phyloP scores from a whole-genome alignment of 2,113 vertebrate species.

The Dunckerocampus dactyliophorus region DNA sequence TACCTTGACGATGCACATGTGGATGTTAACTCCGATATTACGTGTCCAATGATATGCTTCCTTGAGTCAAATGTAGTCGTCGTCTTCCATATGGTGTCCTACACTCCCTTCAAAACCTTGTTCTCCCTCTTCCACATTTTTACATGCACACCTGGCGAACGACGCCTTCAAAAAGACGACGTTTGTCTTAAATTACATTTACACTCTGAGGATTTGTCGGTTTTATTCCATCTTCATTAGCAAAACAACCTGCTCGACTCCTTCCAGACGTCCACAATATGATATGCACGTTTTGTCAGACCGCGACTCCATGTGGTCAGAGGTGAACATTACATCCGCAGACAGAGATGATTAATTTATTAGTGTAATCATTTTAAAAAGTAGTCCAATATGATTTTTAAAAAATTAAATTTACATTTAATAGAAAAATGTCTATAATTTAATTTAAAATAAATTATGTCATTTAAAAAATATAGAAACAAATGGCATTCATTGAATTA shows the following conservation, averaged over 20 bases:
- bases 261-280: not conserved
- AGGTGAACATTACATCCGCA: not conserved
- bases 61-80: not conserved
- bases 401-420: too few relatives aligned
- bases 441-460: too few relatives aligned
- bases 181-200: not conserved
- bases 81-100: constrained; percentile 5
- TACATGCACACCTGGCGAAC: not conserved
- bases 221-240: not conserved
- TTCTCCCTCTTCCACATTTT: not conserved
- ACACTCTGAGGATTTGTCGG: too few relatives aligned
- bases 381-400: too few relatives aligned
- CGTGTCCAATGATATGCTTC: not conserved
- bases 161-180: not conserved
- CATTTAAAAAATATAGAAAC: too few relatives aligned
- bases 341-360: too few relatives aligned
- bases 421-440: too few relatives aligned
- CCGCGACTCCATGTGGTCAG: constrained; percentile 36
- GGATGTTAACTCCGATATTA: not conserved
- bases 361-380: too few relatives aligned
- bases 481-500: too few relatives aligned
- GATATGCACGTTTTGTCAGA: not conserved
- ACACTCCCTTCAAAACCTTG: not conserved
- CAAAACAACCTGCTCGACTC: not conserved
- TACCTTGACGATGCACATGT: constrained; percentile 39